These are phyloP conservation scores for Acanthopagrus latus DNA, from an alignment of 2,797 vertebrate species.

Conservation along the genomic window DNA sequence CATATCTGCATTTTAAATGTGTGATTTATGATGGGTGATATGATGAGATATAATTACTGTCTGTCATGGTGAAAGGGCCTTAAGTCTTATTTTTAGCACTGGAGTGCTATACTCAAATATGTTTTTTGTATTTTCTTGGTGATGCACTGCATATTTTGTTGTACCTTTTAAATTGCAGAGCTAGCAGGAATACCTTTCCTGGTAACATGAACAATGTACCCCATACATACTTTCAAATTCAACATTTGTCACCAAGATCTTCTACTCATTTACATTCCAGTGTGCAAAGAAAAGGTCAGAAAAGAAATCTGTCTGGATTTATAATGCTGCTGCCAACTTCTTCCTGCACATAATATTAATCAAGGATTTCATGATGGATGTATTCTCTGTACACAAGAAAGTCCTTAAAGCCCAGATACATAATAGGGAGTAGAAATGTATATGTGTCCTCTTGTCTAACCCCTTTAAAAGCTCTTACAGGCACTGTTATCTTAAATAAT, in stretches of 20 bases:
- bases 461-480: neutral
- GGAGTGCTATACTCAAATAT: neutral
- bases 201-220: neutral
- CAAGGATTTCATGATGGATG: neutral
- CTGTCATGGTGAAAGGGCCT: neutral
- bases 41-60: constrained; percentile 3
- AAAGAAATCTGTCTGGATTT: neutral
- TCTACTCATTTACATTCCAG: neutral
- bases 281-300: constrained; percentile 12
- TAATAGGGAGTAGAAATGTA: neutral
- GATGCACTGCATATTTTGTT: neutral
- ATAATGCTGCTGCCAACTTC: neutral
- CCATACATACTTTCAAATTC: neutral
- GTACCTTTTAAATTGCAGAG: neutral
- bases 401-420: neutral
- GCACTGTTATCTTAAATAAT: neutral
- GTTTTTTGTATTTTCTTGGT: neutral
- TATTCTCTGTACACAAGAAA: neutral
- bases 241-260: neutral
- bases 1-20: constrained; percentile 29
- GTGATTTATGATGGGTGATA: constrained; percentile 17
- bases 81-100: neutral
- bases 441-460: neutral
- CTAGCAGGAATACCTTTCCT: neutral
- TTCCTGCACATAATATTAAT: neutral